Conservation (phyloP, 2,797 vertebrate genomes). For the Tiaroga cobitis region DNA sequence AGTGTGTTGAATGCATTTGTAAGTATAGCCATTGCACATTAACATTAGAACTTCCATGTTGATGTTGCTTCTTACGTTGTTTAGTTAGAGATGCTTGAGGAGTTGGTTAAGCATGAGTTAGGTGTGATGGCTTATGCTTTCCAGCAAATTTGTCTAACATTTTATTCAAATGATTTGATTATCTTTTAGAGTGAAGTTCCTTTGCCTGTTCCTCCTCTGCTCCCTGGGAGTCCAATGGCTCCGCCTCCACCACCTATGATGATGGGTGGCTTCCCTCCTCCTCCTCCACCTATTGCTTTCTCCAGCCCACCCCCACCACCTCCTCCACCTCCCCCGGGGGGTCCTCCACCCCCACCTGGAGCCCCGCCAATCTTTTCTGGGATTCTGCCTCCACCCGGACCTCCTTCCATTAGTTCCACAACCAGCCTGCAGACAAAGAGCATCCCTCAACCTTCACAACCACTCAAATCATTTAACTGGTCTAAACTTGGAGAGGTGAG, state of each 20-base stretch:
- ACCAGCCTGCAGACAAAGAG: slow-evolving; percentile 84
- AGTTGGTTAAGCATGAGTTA: not conserved
- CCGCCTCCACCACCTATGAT: slow-evolving; percentile 75
- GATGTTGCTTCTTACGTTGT: not conserved
- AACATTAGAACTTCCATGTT: not conserved
- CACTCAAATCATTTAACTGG: slow-evolving; percentile 99
- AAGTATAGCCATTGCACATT: not conserved
- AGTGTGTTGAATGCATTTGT: not conserved
- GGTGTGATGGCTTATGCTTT: not conserved
- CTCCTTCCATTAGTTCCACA: slow-evolving; percentile 73
- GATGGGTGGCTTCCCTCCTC: slow-evolving; percentile 79
- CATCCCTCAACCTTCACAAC: slow-evolving; percentile 93
- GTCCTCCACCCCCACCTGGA: slow-evolving; percentile 84
- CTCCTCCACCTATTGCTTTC: slow-evolving; percentile 75
- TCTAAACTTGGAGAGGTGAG: slow-evolving; percentile 94
- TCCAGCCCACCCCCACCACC: slow-evolving; percentile 82
- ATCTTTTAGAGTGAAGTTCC: slow-evolving; percentile 76
- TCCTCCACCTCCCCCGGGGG: slow-evolving; percentile 80
- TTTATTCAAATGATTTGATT: slow-evolving; percentile 23
- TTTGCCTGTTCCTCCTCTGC: slow-evolving; percentile 79
- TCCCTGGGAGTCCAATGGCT: slow-evolving; percentile 83
- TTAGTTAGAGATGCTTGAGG: not conserved
- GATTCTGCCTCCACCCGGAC: slow-evolving; percentile 83
- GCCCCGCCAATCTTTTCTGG: slow-evolving; percentile 83
- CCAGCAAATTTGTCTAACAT: not conserved